phyloP scores from a whole-genome alignment of 2,797 vertebrate genomes.

The Harpagifer antarcticus region DNA sequence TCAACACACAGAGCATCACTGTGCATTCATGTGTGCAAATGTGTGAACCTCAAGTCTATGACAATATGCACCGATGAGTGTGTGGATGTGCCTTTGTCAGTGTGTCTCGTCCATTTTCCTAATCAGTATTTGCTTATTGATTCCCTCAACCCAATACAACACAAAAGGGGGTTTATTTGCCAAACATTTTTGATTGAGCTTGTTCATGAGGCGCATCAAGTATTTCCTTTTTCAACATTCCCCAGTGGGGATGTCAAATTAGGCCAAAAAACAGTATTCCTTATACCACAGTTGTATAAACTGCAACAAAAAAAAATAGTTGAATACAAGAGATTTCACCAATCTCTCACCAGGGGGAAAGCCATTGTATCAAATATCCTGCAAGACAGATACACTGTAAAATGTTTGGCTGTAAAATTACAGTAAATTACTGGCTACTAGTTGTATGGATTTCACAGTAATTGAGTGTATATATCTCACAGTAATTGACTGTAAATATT shows the following conservation, averaged over 20 bases:
- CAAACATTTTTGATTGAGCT: slow-evolving; percentile 26
- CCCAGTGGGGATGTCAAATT: background rate
- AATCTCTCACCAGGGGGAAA: too few species aligned
- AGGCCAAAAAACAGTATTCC: background rate
- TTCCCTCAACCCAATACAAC: slow-evolving; percentile 33
- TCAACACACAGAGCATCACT: slow-evolving; percentile 32
- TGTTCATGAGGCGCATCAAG: slow-evolving; percentile 6
- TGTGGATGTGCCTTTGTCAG: slow-evolving; percentile 20
- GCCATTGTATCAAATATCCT: too few species aligned
- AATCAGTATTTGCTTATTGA: slow-evolving; percentile 54
- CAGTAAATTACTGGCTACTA: too few species aligned
- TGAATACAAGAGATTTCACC: too few species aligned
- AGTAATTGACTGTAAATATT: too few species aligned
- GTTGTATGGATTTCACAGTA: too few species aligned
- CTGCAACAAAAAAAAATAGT: too few species aligned
- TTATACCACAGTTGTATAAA: background rate
- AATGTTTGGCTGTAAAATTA: too few species aligned
- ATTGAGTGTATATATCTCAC: too few species aligned
- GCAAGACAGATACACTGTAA: too few species aligned
- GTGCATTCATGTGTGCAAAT: slow-evolving; percentile 53
- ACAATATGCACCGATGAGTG: slow-evolving; percentile 45
- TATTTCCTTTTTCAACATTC: background rate
- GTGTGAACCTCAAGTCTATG: slow-evolving; percentile 41
- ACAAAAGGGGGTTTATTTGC: slow-evolving; percentile 21
- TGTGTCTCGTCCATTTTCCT: slow-evolving; percentile 29